phyloP scores from a whole-genome alignment of 2,113 vertebrate species.

The Vidua macroura region DNA sequence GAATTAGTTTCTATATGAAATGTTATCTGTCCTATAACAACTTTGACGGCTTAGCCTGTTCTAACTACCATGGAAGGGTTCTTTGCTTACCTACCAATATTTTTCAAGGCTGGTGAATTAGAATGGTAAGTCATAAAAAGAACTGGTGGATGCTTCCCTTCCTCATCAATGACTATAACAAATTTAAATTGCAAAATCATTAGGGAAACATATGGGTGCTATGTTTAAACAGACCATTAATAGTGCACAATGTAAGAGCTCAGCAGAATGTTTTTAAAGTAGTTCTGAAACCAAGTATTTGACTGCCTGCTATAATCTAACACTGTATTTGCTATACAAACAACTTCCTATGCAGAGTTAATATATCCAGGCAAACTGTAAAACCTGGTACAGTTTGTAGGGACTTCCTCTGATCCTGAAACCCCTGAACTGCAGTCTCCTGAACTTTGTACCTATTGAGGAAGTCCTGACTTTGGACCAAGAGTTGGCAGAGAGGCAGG shows the following conservation, averaged over 20 bases:
- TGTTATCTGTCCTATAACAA: not conserved
- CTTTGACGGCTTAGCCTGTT: not conserved
- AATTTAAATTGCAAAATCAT: not conserved
- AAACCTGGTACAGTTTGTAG: accelerated
- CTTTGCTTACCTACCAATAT: not conserved
- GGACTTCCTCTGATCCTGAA: not conserved
- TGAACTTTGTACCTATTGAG: not conserved
- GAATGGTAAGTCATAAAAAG: not conserved
- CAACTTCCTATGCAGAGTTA: not conserved
- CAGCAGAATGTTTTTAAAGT: not conserved
- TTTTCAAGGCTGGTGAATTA: not conserved
- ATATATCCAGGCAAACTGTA: not conserved
- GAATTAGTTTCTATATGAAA: not conserved
- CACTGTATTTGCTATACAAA: not conserved
- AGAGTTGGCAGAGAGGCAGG: not conserved
- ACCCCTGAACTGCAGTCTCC: not conserved
- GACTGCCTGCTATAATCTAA: not conserved
- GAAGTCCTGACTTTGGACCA: not conserved
- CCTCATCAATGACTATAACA: not conserved
- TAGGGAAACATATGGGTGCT: not conserved
- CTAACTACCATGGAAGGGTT: not conserved
- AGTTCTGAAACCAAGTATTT: not conserved
- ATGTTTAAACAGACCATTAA: not conserved
- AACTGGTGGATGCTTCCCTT: not conserved
- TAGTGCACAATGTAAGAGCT: not conserved